phyloP scores from a whole-genome alignment of 2,888 invertebrate species.

The Lasioglossum morio region DNA sequence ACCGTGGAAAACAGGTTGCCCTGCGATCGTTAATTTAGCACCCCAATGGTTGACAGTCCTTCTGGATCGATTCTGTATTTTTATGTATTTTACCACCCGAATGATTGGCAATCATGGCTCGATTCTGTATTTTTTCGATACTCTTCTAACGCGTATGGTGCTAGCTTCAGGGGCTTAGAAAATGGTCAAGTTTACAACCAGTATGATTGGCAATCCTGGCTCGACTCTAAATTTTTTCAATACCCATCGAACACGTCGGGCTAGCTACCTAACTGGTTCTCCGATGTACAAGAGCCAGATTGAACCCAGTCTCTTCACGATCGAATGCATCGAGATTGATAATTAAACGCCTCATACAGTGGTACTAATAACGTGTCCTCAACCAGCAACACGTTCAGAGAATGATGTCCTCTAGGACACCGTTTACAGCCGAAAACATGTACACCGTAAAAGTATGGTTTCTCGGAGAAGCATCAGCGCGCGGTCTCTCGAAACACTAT shows the following conservation, averaged over 20 bases:
- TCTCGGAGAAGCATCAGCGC: too few relatives aligned
- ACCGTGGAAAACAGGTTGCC: background rate
- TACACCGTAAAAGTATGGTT: too few relatives aligned
- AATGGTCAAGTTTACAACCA: background rate
- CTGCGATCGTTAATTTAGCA: background rate
- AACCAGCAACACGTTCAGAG: background rate
- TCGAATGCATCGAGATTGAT: background rate
- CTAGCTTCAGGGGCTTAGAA: too few relatives aligned
- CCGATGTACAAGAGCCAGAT: background rate
- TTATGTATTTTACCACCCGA: too few relatives aligned
- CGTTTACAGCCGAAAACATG: background rate
- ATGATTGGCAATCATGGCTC: too few relatives aligned
- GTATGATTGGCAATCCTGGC: background rate
- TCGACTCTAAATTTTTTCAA: background rate
- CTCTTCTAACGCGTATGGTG: too few relatives aligned
- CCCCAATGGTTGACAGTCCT: background rate
- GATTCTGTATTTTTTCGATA: too few relatives aligned
- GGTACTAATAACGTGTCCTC: background rate
- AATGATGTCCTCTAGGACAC: background rate
- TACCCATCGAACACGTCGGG: background rate
- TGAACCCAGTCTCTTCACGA: background rate
- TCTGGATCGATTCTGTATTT: background rate
- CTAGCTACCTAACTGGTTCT: background rate
- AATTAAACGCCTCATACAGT: background rate
- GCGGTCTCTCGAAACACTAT: background rate